phyloP scores from a whole-genome alignment of 1,140 invertebrate genomes.

The Drosophila miranda region DNA sequence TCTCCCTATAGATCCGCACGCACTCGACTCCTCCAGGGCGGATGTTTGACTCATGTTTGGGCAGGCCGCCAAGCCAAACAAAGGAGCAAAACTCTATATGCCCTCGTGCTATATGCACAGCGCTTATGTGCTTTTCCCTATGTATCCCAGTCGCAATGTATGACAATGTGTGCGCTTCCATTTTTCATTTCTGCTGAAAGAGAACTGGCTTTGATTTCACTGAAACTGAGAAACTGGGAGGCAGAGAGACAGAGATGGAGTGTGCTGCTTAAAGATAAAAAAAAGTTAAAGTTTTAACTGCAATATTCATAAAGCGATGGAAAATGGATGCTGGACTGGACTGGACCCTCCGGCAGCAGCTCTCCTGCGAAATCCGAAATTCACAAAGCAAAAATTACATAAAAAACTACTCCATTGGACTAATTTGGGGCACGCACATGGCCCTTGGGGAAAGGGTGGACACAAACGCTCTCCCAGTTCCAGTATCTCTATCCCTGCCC shows the following conservation, averaged over 20 bases:
- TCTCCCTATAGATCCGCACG: constrained; percentile 19
- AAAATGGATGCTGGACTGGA: neutral
- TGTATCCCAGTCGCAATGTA: too few species aligned
- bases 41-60: constrained; percentile 34
- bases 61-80: constrained; percentile 45
- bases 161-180: constrained; percentile 3
- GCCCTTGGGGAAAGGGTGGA: constrained; percentile 11
- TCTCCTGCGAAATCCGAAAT: constrained; percentile 25
- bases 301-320: constrained; percentile 2
- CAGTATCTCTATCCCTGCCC: neutral
- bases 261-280: neutral
- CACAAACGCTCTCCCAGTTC: neutral
- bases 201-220: constrained; percentile 9
- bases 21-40: constrained; percentile 8
- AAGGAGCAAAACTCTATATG: neutral
- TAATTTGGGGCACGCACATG: constrained; percentile 47
- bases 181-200: constrained; percentile 24
- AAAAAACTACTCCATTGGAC: constrained; percentile 59
- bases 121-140: neutral
- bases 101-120: constrained; percentile 1
- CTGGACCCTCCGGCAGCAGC: constrained; percentile 12
- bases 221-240: neutral
- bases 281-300: neutral
- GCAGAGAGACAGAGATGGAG: neutral
- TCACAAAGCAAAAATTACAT: constrained; percentile 56